Evolutionary conservation across 1,140 invertebrate genomes (phyloP), one percentile per base, ranked within the genome.

Genomic region (Vanessa atalanta): DNA sequence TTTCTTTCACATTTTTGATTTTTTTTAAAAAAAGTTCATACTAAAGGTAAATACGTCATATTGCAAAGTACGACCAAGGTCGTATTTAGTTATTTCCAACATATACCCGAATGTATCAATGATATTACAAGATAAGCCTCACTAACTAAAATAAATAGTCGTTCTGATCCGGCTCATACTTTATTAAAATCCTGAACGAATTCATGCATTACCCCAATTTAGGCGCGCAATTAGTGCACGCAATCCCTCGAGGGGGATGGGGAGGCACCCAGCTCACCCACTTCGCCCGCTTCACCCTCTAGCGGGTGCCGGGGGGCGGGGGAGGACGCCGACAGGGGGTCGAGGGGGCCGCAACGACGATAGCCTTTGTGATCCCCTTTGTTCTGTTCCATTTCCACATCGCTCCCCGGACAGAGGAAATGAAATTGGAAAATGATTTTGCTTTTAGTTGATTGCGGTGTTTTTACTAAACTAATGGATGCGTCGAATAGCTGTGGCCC

Each of bases 161-260:
- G 82, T 83, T 88, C 85, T 88, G 81, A 89, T 88, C 83, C 83
- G 70, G 71, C 79, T 90, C 86, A 89, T 90, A 77, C 83, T 90
- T 91, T 92, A 92, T 92, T 91, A 92, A 90, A 92, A 87, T 83
- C 77, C 82, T 75, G 77, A 77, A 79, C 81, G 84, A 82, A 84
- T 87, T 76, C 89, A 82, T 91, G 87, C 88, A 89, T 92, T 93
- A 93, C 89, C 88, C 90, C 85, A 91, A 91, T 92, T 91, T 87
- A 84, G 86, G 78, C 75, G 83, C 74, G 88, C 88, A 91, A 92
- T 92, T 92, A 92, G 90, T 87, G 85, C 78, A 79, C 87, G 87
- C 84, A 82, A 83, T 84, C 88, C 86, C 86, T 79, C 65, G 79
- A 57, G 85, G 88, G 83, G 79, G 81, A 72, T 77, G 76, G 81